These are phyloP conservation scores for Orchestes rusci DNA, from an alignment of 2,888 invertebrate genomes.

Conservation along the genomic window DNA sequence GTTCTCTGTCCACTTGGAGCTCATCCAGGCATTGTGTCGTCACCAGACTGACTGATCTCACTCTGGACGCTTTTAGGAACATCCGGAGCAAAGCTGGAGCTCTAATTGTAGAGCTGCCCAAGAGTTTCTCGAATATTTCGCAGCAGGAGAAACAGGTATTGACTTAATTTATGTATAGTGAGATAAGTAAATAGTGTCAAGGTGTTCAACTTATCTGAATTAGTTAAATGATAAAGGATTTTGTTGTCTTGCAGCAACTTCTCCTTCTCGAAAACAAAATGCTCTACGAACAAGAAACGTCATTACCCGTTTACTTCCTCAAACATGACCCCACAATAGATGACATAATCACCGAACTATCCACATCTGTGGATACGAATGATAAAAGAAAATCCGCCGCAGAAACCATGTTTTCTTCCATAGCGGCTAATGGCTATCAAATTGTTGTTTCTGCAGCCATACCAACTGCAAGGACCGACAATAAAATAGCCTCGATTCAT, in stretches of 20 bases:
- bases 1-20: conserved; percentile 75
- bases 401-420: conserved; percentile 74
- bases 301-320: conserved; percentile 84
- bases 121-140: conserved; percentile 57
- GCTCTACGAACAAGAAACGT: conserved; percentile 63
- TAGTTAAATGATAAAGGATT: too few relatives aligned
- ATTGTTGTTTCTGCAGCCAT: conserved; percentile 73
- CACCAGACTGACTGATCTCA: conserved; percentile 71
- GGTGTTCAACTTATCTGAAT: background rate
- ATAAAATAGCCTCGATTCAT: conserved; percentile 79
- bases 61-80: conserved; percentile 68
- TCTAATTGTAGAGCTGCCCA: conserved; percentile 75
- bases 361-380: conserved; percentile 59
- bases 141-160: conserved; percentile 62
- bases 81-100: conserved; percentile 77
- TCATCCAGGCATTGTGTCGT: conserved; percentile 87
- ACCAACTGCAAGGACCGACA: conserved; percentile 64
- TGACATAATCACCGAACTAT: conserved; percentile 68
- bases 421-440: conserved; percentile 94
- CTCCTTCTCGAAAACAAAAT: conserved; percentile 74
- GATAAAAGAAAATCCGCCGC: conserved; percentile 70
- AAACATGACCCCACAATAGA: conserved; percentile 67
- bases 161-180: background rate
- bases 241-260: conserved; percentile 61
- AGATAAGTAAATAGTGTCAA: background rate